Percentiles rank a stretch among this genome's conserved stretches.
Evolutionary conservation across 2,888 invertebrate species (phyloP).

Genomic region (Tethea ocularis): DNA sequence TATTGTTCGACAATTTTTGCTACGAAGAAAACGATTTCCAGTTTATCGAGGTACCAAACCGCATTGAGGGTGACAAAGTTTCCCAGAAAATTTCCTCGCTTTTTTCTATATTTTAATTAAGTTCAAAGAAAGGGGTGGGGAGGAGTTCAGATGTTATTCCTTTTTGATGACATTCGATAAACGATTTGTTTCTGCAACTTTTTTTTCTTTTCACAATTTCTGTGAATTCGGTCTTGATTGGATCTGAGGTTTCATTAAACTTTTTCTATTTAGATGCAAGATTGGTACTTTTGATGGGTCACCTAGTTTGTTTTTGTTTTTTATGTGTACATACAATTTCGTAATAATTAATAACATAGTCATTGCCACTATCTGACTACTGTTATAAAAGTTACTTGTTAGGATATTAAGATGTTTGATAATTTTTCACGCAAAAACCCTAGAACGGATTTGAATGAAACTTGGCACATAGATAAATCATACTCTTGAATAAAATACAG

Average conservation of each 20-base stretch:
- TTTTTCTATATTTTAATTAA: constrained; percentile 71
- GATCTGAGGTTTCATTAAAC: constrained; percentile 45
- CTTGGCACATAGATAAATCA: no score
- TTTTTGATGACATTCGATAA: constrained; percentile 81
- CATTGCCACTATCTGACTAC: no score
- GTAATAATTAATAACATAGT: neutral
- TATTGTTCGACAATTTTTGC: constrained; percentile 9
- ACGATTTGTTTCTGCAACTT: constrained; percentile 66
- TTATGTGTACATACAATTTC: neutral
- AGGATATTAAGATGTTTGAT: no score
- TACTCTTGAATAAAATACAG: no score
- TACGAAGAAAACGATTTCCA: constrained; percentile 9
- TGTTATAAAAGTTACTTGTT: neutral
- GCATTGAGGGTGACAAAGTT: constrained; percentile 39
- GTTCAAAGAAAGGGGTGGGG: constrained; percentile 64
- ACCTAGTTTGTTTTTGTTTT: neutral
- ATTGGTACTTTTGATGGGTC: neutral
- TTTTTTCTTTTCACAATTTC: constrained; percentile 59
- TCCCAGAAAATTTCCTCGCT: constrained; percentile 34
- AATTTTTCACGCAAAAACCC: no score
- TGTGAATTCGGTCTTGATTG: constrained; percentile 59
- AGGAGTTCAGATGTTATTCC: constrained; percentile 66
- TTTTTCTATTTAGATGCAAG: constrained; percentile 20
- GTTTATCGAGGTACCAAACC: constrained; percentile 26
- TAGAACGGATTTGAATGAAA: no score